Base-by-base conservation (phyloP, 2,797 vertebrate genomes). In the Paratrypauchen microcephalus region DNA sequence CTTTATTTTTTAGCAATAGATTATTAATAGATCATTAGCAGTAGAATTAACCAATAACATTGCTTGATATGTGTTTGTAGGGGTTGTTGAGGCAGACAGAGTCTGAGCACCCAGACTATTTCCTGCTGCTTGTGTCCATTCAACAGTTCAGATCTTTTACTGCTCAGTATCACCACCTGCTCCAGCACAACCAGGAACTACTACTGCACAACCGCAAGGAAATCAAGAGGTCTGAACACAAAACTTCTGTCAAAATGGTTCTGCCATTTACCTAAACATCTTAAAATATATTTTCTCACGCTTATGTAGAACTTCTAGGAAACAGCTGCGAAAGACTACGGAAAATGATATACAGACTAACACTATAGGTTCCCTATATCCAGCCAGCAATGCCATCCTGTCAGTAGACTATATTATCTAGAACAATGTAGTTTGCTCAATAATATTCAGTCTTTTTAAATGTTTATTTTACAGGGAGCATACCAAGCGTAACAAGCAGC, bases 81-180 rank as follows among this genome's bases (percentile, higher is more conserved):
- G 95, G 94, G 2, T 88, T 99, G 70, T 88, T 98, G 63, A 95
- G 94, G 84, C 97, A 95, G 88, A 99, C 97, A 0, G 96, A 95
- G 24, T 94, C 95, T 13, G 95, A 97, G 64, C 97, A 99, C 78
- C 97, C 97, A 0, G 97, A 99, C 87, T 97, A 98, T 84, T 98
- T 97, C 83, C 92, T 99, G 79, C 92, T 99, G 74, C 93, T 97
- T 80, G 95, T 99, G 77, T 96, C 96, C 61, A 94, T 98, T 80
- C 97, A 98, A 87, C 96, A 96, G 80, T 95, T 99, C 66, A 93
- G 95, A 8, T 92, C 95, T 62, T 99, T 99, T 89, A 95, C 94
- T 32, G 91, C 94, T 1, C 97, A 97, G 89, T 95, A 96, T 68
- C 95, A 94, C 71, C 93, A 96, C 80, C 95, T 99, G 67, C 95